These are phyloP conservation scores for Brotula barbata DNA, from an alignment of 2,797 vertebrate species.

Conservation along the genomic window DNA sequence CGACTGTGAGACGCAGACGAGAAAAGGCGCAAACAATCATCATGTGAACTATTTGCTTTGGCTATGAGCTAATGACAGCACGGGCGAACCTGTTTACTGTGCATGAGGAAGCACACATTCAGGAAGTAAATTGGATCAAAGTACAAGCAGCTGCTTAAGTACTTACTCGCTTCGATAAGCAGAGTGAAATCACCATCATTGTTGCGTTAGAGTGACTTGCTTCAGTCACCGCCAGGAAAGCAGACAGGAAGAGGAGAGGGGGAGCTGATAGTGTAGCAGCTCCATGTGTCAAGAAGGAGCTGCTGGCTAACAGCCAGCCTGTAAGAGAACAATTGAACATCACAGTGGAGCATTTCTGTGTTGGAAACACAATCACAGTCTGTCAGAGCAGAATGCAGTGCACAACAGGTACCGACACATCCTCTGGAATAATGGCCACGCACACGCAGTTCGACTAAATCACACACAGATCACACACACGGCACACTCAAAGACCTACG, in stretches of 20 bases:
- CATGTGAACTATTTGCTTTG: constrained; percentile 75
- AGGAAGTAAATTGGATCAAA: constrained; percentile 84
- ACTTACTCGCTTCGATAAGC: constrained; percentile 82
- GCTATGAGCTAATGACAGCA: constrained; percentile 75
- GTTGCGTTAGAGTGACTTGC: constrained; percentile 79
- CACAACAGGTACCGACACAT: constrained; percentile 78
- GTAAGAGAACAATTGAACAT: constrained; percentile 79
- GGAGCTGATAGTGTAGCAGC: constrained; percentile 77
- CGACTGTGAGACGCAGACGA: constrained; percentile 43
- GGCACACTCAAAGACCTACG: constrained; percentile 3
- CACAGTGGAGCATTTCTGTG: constrained; percentile 72
- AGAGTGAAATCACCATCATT: constrained; percentile 82
- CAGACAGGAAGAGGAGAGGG: constrained; percentile 80
- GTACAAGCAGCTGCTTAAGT: constrained; percentile 80
- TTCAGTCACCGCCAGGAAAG: constrained; percentile 79
- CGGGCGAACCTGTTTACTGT: constrained; percentile 79
- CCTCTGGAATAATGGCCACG: constrained; percentile 72
- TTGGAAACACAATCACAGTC: constrained; percentile 82
- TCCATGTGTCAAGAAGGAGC: constrained; percentile 82
- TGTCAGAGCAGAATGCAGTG: constrained; percentile 74
- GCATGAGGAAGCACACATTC: constrained; percentile 79
- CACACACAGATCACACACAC: constrained; percentile 18
- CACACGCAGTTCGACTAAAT: constrained; percentile 42
- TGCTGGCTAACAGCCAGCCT: constrained; percentile 77
- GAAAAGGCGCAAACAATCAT: constrained; percentile 75